phyloP scores from a whole-genome alignment of 2,888 invertebrate genomes.

The Tiphia femorata region DNA sequence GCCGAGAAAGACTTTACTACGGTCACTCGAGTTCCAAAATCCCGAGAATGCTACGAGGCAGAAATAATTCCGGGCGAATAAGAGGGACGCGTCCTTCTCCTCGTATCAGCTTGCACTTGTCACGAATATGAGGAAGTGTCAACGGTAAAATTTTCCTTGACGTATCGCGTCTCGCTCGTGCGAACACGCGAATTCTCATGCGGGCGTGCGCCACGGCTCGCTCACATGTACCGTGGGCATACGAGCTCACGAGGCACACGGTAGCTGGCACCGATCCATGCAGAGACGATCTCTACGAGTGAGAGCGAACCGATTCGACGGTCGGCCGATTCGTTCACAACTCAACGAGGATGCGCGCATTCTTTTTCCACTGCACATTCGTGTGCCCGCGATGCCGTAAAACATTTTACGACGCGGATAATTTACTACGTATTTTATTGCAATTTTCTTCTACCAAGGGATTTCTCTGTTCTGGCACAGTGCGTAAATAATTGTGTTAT shows the following conservation, averaged over 20 bases:
- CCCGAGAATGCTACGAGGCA: too few relatives aligned
- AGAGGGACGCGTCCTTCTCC: too few relatives aligned
- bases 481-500: too few relatives aligned
- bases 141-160: constrained; percentile 41
- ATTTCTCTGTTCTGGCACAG: too few relatives aligned
- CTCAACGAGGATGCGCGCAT: constrained; percentile 13
- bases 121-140: constrained; percentile 24
- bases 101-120: not conserved
- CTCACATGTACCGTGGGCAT: constrained; percentile 1
- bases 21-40: too few relatives aligned
- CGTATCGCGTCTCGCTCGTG: constrained; percentile 20
- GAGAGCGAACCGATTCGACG: constrained; percentile 22
- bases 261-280: constrained; percentile 44
- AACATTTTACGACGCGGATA: too few relatives aligned
- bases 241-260: constrained; percentile 27
- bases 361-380: not conserved
- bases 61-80: too few relatives aligned
- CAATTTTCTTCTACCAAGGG: too few relatives aligned
- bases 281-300: constrained; percentile 33
- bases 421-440: too few relatives aligned
- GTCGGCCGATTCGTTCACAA: constrained; percentile 27
- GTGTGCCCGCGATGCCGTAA: too few relatives aligned
- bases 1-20: too few relatives aligned
- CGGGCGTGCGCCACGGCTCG: constrained; percentile 15
- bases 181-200: constrained; percentile 23